phyloP scores from a whole-genome alignment of 2,888 invertebrate genomes.

The Eueremaeus valkanovi region DNA sequence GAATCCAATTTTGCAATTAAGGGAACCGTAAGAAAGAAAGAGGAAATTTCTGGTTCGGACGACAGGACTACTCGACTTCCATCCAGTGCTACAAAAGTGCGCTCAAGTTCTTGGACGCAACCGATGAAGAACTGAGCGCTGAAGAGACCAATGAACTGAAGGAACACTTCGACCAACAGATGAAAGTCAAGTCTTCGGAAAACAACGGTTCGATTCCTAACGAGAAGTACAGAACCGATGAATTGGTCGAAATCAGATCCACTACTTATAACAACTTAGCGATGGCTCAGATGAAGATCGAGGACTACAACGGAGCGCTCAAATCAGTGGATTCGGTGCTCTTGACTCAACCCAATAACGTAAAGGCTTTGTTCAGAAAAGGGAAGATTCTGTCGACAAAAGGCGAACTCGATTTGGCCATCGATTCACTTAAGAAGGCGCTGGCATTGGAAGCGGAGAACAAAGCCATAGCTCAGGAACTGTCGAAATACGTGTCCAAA shows the following conservation, averaged over 20 bases:
- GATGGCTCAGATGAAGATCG: conserved; percentile 79
- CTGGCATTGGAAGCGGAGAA: conserved; percentile 63
- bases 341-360: conserved; percentile 76
- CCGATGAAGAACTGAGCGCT: conserved; percentile 24
- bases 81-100: conserved; percentile 82
- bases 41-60: conserved; percentile 85
- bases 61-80: conserved; percentile 73
- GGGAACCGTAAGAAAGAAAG: conserved; percentile 70
- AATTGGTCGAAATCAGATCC: conserved; percentile 70
- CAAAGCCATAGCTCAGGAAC: conserved; percentile 60
- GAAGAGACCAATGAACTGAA: conserved; percentile 1
- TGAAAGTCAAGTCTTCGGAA: neutral
- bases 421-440: conserved; percentile 63
- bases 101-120: conserved; percentile 67
- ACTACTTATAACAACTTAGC: conserved; percentile 88
- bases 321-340: conserved; percentile 77
- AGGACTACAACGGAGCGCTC: conserved; percentile 77
- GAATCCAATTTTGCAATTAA: no score
- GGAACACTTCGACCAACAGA: conserved; percentile 24
- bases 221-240: conserved; percentile 59
- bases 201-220: neutral
- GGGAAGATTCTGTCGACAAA: conserved; percentile 67
- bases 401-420: conserved; percentile 67
- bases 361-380: conserved; percentile 85
- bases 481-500: conserved; percentile 59